These are phyloP conservation scores for Chauna torquata DNA, from an alignment of 2,113 vertebrate genomes.

Conservation along the genomic window DNA sequence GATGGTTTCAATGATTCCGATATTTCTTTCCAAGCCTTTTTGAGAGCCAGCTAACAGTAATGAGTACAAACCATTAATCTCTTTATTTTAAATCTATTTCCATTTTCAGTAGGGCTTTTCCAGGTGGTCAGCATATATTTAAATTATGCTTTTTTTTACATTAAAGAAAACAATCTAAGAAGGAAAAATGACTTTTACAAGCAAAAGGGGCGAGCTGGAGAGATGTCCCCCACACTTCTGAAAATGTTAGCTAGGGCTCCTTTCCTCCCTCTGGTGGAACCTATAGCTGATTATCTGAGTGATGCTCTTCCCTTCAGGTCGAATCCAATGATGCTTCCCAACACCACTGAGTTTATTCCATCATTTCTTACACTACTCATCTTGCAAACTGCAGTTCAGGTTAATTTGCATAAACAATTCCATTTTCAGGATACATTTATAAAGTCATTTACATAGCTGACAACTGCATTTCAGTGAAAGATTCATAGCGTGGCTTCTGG, in stretches of 20 bases:
- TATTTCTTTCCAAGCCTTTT: background rate
- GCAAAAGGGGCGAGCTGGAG: background rate
- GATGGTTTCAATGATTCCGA: background rate
- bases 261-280: background rate
- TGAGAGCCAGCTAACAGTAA: background rate
- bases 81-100: background rate
- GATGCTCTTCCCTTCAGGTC: background rate
- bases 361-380: background rate
- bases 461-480: slow-evolving; percentile 9
- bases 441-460: slow-evolving; percentile 32
- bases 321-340: background rate
- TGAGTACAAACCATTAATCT: background rate
- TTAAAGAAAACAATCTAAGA: background rate
- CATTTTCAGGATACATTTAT: slow-evolving; percentile 20
- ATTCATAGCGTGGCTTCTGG: background rate
- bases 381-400: background rate
- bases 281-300: background rate
- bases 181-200: background rate
- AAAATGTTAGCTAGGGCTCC: background rate
- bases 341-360: background rate
- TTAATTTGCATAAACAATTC: slow-evolving; percentile 50
- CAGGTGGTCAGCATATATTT: background rate
- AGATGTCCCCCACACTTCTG: background rate
- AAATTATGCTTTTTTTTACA: background rate
- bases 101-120: background rate